These are phyloP conservation scores for Protosalanx chinensis DNA, from an alignment of 2,797 vertebrate species.

Conservation along the genomic window DNA sequence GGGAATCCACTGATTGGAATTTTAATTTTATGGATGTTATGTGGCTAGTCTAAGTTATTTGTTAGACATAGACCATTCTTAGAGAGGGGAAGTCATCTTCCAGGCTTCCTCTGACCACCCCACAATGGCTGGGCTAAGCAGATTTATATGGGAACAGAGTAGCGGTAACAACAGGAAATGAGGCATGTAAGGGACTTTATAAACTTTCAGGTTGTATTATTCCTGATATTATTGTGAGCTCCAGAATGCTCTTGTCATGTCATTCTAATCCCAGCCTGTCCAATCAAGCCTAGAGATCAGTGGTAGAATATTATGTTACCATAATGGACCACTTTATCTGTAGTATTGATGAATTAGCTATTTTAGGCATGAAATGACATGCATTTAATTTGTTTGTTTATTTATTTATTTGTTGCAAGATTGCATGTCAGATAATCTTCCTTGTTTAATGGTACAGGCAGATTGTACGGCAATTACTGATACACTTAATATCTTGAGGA, in stretches of 20 bases:
- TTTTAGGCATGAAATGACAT: constrained; percentile 10
- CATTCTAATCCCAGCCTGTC: constrained; percentile 32
- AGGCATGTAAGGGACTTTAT: constrained; percentile 34
- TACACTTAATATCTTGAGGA: constrained; percentile 9
- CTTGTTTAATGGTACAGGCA: neutral
- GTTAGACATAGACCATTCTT: constrained; percentile 64
- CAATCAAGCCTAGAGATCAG: constrained; percentile 35
- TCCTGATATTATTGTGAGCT: constrained; percentile 19
- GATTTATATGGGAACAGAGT: constrained; percentile 25
- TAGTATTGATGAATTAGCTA: constrained; percentile 39
- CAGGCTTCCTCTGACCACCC: constrained; percentile 59
- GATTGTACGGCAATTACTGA: neutral
- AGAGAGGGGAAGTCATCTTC: constrained; percentile 62
- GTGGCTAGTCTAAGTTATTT: constrained; percentile 34
- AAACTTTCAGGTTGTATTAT: constrained; percentile 30
- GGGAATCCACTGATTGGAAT: neutral
- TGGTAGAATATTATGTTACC: constrained; percentile 28
- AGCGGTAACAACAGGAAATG: constrained; percentile 57
- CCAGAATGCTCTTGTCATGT: constrained; percentile 29
- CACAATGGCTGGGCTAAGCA: neutral
- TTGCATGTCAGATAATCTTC: neutral
- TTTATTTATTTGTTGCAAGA: constrained; percentile 5
- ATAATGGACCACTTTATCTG: constrained; percentile 45
- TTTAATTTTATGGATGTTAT: constrained; percentile 27
- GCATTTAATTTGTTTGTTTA: neutral